These are phyloP conservation scores for Lepisosteus osseus DNA, from an alignment of 2,113 vertebrate genomes.

Conservation along the genomic window DNA sequence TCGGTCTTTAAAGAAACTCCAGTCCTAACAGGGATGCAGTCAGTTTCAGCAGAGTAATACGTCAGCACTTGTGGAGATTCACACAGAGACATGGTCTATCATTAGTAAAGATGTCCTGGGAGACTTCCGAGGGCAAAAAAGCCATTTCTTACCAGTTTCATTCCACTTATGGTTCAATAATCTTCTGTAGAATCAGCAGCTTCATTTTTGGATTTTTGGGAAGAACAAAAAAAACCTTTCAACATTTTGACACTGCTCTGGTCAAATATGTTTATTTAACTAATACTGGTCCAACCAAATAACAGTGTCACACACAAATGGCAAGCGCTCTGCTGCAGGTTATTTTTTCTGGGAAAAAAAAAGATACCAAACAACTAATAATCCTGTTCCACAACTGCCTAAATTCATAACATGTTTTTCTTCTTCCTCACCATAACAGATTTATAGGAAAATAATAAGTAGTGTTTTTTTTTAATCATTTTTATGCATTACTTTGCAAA, in stretches of 20 bases:
- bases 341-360: constrained; percentile 50
- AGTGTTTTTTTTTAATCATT: constrained; percentile 68
- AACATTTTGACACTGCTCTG: constrained; percentile 10
- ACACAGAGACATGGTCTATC: no score
- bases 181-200: neutral
- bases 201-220: neutral
- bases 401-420: constrained; percentile 59
- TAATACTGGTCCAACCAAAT: constrained; percentile 58
- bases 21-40: no score
- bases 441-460: constrained; percentile 90
- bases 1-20: no score
- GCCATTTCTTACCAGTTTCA: neutral
- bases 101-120: no score
- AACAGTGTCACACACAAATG: constrained; percentile 39
- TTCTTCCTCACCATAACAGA: constrained; percentile 65
- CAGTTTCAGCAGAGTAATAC: no score
- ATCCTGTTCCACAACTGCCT: constrained; percentile 59
- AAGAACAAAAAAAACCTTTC: neutral
- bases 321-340: constrained; percentile 53
- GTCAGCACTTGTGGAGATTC: no score
- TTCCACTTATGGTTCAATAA: neutral
- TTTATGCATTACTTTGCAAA: constrained; percentile 80
- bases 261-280: constrained; percentile 40
- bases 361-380: constrained; percentile 32
- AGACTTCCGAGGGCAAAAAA: no score